Evolutionary conservation across 1,140 invertebrate genomes (phyloP), one percentile per base, ranked within the genome.

Genomic region (Holcopasites calliopsidis): DNA sequence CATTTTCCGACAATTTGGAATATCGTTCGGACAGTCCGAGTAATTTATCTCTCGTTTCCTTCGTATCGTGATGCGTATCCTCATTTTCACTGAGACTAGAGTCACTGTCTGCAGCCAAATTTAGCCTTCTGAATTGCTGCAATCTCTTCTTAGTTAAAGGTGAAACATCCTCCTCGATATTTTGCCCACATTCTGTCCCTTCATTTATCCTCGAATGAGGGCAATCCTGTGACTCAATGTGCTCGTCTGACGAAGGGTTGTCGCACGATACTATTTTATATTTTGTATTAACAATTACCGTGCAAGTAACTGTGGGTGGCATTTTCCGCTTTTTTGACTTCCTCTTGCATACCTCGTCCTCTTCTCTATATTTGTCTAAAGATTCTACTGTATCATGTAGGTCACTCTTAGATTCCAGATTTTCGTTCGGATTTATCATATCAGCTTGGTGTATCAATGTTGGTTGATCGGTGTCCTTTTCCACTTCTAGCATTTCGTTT

Each of bases 1-100:
- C 52, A 16, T 4, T 68, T 4, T 5, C n/a, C 7, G 38, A 73
- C 13, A 2, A 18, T 8, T 44, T 23, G 4, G 13, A 28, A 28
- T 3, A 49, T 26, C 54, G 28, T 38, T 16, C n/a, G 16, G 52
- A 28, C 6, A 52, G 31, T n/a, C 44, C 47, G 2, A 69, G 35
- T 60, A 75, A n/a, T 6, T 74, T 66, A 18, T 55, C 28, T 35
- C 50, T 75, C 52, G 42, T 69, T 47, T 62, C 73, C 42, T 65
- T 42, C 6, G 13, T 5, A 21, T 26, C 33, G 11, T 0, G 47
- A 7, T 6, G 23, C 1, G 11, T 8, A 23, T 44, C 31, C 13
- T 65, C 69, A 33, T 72, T 60, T 0, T 72, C 68, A 11, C 75
- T 76, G 1, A 5, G 18, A 13, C 47, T 64, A 49, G 69, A 73